Percentiles rank a stretch among this genome's conserved stretches.
phyloP scores from a whole-genome alignment of 2,113 vertebrate species.

The Lanius ludovicianus region DNA sequence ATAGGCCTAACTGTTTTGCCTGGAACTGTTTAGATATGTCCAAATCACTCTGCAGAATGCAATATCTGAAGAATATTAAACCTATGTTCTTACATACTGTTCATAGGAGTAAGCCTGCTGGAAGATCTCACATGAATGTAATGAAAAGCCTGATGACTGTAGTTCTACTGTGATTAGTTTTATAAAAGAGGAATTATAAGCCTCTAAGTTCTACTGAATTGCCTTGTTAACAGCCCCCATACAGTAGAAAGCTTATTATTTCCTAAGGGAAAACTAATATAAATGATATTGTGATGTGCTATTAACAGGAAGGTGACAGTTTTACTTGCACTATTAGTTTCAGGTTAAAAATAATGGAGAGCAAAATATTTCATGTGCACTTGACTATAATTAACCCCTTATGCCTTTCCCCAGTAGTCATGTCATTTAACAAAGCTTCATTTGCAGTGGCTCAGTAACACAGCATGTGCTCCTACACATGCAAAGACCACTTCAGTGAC shows the following conservation, averaged over 20 bases:
- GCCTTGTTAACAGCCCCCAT: slow-evolving; percentile 15
- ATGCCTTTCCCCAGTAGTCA: background rate
- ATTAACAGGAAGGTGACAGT: slow-evolving; percentile 23
- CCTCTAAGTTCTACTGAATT: slow-evolving; percentile 7
- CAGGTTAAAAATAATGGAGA: slow-evolving; percentile 23
- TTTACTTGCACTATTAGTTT: slow-evolving; percentile 32
- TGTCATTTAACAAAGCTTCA: background rate
- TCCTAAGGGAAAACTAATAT: slow-evolving; percentile 23
- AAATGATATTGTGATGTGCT: background rate
- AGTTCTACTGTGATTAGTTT: slow-evolving; percentile 8
- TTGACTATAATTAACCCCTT: slow-evolving; percentile 40
- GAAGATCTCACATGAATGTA: background rate
- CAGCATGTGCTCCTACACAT: background rate
- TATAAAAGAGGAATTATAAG: slow-evolving; percentile 11
- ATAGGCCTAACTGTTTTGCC: background rate
- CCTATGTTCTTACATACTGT: background rate
- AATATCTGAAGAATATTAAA: background rate
- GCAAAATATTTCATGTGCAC: slow-evolving; percentile 4
- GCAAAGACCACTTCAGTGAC: background rate
- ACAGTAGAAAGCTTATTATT: slow-evolving; percentile 9
- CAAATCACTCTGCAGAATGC: background rate
- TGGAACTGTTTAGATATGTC: background rate
- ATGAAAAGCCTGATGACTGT: background rate
- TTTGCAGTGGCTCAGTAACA: background rate
- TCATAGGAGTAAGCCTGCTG: background rate